Conservation (phyloP, 2,113 vertebrate species). For the Caretta caretta region DNA sequence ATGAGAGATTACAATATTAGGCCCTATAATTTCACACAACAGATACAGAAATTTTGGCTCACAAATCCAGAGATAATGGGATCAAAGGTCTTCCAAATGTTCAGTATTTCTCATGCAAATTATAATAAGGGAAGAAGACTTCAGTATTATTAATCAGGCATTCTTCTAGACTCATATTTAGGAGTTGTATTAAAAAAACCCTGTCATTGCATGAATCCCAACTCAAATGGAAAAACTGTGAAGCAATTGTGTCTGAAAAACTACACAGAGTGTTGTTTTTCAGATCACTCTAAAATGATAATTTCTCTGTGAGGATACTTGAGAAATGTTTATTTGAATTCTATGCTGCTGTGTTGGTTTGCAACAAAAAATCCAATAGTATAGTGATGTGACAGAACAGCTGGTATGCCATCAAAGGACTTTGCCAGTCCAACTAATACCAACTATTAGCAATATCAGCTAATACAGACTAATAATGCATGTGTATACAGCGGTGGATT, state of each 20-base stretch:
- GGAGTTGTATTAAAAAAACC: background rate
- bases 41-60: rapidly evolving
- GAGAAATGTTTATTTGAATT: constrained; percentile 42
- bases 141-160: background rate
- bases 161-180: background rate
- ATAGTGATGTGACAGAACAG: background rate
- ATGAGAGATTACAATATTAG: background rate
- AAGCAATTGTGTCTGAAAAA: constrained; percentile 33
- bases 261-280: constrained; percentile 24
- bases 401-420: background rate
- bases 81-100: background rate
- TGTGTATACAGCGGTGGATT: no score
- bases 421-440: background rate
- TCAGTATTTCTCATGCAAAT: background rate
- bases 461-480: background rate
- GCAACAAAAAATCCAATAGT: constrained; percentile 20
- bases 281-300: background rate
- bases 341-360: constrained; percentile 19
- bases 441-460: background rate
- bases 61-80: background rate
- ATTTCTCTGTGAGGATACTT: constrained; percentile 7
- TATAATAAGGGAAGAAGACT: background rate
- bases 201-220: constrained; percentile 5
- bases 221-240: constrained; percentile 41
- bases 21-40: background rate